Evolutionary conservation across 23 tunicate genomes (phyloP), one percentile per base, ranked within the genome.

Genomic region (Ciona savignyi): DNA sequence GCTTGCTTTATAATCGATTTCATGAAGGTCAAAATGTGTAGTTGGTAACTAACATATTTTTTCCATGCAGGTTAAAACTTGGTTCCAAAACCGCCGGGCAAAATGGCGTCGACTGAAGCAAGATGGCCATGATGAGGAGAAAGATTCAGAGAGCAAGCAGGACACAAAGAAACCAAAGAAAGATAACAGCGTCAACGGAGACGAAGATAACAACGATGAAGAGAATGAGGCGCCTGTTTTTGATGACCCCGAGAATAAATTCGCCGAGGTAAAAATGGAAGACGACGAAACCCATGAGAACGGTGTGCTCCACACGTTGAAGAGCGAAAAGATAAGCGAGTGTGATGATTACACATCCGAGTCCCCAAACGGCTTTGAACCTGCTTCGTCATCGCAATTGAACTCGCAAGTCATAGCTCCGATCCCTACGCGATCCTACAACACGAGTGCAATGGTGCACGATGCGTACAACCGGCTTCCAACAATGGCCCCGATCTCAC

Each of bases 71-170:
- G 97, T 91, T 1, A 91, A 91, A 72, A 91, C 97, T 15, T 91
- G 97, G 97, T 91, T 91, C 65, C 97, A 91, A 61, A 91, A 91
- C 75, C 91, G 97, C 0, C 69, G 97, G 27, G 97, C 97, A 68
- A 91, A 91, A 80, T 91, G 91, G 91, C 86, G 97, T 23, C 75
- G 91, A 4, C 64, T 91, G 83, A 91, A 91, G 34, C 91, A 85
- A 62, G 91, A 91, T 64, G 91, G 85, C 2, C 60, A 42, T 28
- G 80, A 82, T 4, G 87, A 73, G 3, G 80, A 82, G 42, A 75
- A 75, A 33, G 80, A 74, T 23, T 27, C 4, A 1, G 72, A 77
- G 15, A n/a, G n/a, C n/a, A n/a, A n/a, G n/a, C n/a, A n/a, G 6
- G 84, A 29, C 33, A 66, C 51, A 33, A 68, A 34, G 33, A 29